Evolutionary conservation across 2,797 vertebrate species (phyloP).

Genomic region (Melanotaenia maccullochi): DNA sequence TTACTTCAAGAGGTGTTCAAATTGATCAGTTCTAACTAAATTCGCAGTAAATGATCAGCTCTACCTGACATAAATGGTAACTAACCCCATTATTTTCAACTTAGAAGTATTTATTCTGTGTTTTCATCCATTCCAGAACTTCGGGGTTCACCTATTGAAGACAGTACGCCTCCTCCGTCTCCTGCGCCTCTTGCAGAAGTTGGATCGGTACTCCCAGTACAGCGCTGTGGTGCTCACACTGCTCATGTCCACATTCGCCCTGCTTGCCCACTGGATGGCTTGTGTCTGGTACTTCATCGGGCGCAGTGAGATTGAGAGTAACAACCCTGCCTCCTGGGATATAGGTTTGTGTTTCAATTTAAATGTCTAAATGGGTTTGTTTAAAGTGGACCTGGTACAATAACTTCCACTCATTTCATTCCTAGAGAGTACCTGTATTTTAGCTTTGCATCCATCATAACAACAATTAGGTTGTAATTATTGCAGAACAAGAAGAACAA

Average conservation of each 20-base stretch:
- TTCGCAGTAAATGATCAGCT: not conserved
- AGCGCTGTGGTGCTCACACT: slow-evolving; percentile 94
- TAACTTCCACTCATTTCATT: not conserved
- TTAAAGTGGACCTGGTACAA: not conserved
- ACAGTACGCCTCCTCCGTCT: slow-evolving; percentile 92
- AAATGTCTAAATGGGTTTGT: not conserved
- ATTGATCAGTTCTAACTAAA: not conserved
- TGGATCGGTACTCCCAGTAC: slow-evolving; percentile 97
- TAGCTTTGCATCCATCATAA: not conserved
- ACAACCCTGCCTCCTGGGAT: slow-evolving; percentile 73
- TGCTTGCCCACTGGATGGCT: slow-evolving; percentile 98
- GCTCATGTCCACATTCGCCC: slow-evolving; percentile 95
- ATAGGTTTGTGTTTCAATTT: slow-evolving; percentile 61
- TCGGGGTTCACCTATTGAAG: slow-evolving; percentile 94
- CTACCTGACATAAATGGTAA: not conserved
- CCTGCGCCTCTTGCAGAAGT: slow-evolving; percentile 93
- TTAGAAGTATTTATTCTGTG: not conserved
- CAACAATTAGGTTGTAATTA: slow-evolving; percentile 1
- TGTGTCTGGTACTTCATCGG: slow-evolving; percentile 97
- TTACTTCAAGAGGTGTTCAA: not conserved
- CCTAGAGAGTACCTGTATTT: not conserved
- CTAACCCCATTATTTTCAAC: not conserved
- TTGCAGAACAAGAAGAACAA: not conserved
- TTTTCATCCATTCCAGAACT: slow-evolving; percentile 76
- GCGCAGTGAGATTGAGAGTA: slow-evolving; percentile 90